Conservation (phyloP, 2,113 vertebrate species). For the Hydrolagus affinis region DNA sequence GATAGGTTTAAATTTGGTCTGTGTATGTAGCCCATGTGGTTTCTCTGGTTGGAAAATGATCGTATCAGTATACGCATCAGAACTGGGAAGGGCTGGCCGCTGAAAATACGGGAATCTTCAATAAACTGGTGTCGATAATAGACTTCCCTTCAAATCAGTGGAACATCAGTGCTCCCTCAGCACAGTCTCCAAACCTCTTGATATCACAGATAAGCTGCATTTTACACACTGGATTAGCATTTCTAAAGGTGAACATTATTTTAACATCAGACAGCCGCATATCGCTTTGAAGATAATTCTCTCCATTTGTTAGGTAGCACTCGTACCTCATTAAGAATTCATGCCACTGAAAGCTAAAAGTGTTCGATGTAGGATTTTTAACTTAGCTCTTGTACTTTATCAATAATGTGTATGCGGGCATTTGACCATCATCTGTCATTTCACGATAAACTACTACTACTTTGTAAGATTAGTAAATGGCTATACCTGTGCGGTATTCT, state of each 20-base stretch:
- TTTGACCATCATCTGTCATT: neutral
- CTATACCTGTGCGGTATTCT: conserved; percentile 30
- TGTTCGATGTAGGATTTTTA: conserved; percentile 5
- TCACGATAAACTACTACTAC: conserved; percentile 22
- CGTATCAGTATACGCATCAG: neutral
- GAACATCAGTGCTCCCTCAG: neutral
- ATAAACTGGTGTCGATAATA: conserved; percentile 24
- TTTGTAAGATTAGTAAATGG: conserved; percentile 30
- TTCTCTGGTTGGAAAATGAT: conserved; percentile 5
- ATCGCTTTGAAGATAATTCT: neutral
- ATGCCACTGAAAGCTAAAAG: neutral
- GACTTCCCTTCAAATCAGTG: conserved; percentile 11
- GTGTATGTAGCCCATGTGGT: neutral
- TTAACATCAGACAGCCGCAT: conserved; percentile 1
- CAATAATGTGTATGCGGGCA: conserved; percentile 7
- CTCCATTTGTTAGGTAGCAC: neutral
- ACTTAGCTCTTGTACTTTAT: neutral
- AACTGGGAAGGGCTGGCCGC: neutral
- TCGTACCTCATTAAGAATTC: neutral
- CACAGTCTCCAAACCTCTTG: conserved; percentile 1
- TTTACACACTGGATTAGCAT: conserved; percentile 16
- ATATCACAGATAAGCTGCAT: neutral
- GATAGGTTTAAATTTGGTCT: conserved; percentile 11
- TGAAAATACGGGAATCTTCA: conserved; percentile 17
- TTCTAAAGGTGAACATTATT: neutral